phyloP scores from a whole-genome alignment of 2,888 invertebrate genomes.

The Heliconius cydno region DNA sequence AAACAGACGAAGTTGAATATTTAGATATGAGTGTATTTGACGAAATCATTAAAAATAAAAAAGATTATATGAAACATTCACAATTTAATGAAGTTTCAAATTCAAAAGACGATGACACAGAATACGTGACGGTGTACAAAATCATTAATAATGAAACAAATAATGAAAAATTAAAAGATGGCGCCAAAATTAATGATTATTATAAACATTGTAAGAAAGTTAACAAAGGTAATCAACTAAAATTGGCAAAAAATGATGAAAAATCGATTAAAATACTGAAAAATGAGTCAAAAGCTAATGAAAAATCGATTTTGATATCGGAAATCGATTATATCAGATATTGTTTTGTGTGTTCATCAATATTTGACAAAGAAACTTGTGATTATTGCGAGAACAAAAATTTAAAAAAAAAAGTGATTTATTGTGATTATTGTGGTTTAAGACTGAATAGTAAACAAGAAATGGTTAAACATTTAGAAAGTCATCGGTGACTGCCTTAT shows the following conservation, averaged over 20 bases:
- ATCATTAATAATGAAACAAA: constrained; percentile 37
- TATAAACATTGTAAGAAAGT: constrained; percentile 41
- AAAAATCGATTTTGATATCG: constrained; percentile 51
- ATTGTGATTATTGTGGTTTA: constrained; percentile 38
- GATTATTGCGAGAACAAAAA: constrained; percentile 54
- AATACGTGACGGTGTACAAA: constrained; percentile 41
- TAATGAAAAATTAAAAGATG: constrained; percentile 41
- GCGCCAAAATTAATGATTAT: constrained; percentile 46
- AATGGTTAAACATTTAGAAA: constrained; percentile 39
- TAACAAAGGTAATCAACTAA: constrained; percentile 38
- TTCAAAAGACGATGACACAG: background rate
- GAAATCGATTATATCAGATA: constrained; percentile 55
- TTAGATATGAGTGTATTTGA: constrained; percentile 43
- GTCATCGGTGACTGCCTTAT: background rate
- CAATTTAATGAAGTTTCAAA: constrained; percentile 8
- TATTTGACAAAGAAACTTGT: constrained; percentile 58
- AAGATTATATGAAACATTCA: background rate
- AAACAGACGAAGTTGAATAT: constrained; percentile 37
- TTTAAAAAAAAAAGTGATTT: constrained; percentile 26
- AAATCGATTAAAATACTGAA: constrained; percentile 49
- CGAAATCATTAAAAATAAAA: constrained; percentile 35
- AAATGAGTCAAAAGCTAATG: constrained; percentile 30
- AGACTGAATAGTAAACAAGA: constrained; percentile 35
- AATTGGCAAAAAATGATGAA: constrained; percentile 19
- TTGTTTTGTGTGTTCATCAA: constrained; percentile 59